These are phyloP conservation scores for Drosophila yooni DNA, from an alignment of 2,888 invertebrate species.

Conservation along the genomic window DNA sequence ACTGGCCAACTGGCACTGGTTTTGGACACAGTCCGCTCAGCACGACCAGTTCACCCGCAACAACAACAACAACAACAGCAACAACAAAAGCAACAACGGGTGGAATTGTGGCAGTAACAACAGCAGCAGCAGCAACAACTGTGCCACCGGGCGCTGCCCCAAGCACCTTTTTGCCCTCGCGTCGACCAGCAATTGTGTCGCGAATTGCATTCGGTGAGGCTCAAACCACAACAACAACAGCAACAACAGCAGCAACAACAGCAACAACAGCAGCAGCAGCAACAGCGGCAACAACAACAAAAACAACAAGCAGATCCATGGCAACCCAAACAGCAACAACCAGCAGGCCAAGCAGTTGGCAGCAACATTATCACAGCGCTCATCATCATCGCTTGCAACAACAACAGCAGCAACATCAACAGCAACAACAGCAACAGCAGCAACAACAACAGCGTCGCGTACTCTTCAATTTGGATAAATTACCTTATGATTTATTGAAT, in stretches of 20 bases:
- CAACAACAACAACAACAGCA: conserved; percentile 28
- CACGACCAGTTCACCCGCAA: conserved; percentile 52
- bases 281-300: conserved; percentile 39
- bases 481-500: conserved; percentile 85
- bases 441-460: conserved; percentile 78
- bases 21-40: conserved; percentile 24
- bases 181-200: conserved; percentile 82
- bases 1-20: conserved; percentile 84
- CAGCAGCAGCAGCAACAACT: conserved; percentile 33
- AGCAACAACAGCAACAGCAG: conserved; percentile 46
- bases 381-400: conserved; percentile 60
- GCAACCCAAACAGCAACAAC: conserved; percentile 27
- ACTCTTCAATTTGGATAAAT: conserved; percentile 84
- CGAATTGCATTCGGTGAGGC: conserved; percentile 83
- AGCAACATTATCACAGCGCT: conserved; percentile 63
- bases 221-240: conserved; percentile 54
- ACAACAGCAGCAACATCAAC: conserved; percentile 50
- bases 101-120: conserved; percentile 19
- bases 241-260: conserved; percentile 30
- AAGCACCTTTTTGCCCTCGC: conserved; percentile 71
- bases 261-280: conserved; percentile 9
- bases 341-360: conserved; percentile 64
- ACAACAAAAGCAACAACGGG: conserved; percentile 15
- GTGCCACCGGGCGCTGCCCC: conserved; percentile 55
- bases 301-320: conserved; percentile 26